phyloP scores from a whole-genome alignment of 2,113 vertebrate genomes.

The Sardina pilchardus region DNA sequence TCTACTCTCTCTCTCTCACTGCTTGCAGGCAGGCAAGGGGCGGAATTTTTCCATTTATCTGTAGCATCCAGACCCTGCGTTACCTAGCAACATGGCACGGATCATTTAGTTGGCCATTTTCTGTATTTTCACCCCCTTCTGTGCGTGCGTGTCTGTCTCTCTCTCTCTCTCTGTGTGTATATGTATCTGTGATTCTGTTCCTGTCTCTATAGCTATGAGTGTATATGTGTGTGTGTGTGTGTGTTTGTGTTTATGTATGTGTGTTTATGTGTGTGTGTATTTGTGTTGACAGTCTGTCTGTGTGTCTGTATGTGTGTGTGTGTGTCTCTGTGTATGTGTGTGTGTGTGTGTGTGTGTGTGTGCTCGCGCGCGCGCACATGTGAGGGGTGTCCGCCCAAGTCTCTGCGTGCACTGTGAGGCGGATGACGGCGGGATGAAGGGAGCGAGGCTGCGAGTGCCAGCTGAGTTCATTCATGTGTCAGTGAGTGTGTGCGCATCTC shows the following conservation, averaged over 20 bases:
- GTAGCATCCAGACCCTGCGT: slow-evolving; percentile 69
- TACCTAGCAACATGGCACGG: slow-evolving; percentile 75
- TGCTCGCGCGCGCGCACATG: not conserved
- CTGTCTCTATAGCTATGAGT: not conserved
- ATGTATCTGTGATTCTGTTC: slow-evolving; percentile 8
- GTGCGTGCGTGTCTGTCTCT: slow-evolving; percentile 32
- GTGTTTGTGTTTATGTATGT: not conserved
- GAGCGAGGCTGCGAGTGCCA: not conserved
- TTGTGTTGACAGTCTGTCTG: not conserved
- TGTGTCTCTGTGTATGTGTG: not conserved
- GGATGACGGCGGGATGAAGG: not conserved
- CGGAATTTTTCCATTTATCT: slow-evolving; percentile 71
- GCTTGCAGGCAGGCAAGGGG: slow-evolving; percentile 54
- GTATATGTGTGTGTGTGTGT: not conserved
- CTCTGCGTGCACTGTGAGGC: not conserved
- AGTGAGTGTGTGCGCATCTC: slow-evolving; percentile 16
- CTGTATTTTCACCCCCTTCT: slow-evolving; percentile 47
- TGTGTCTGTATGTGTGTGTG: not conserved
- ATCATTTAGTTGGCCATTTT: slow-evolving; percentile 68
- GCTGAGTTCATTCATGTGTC: slow-evolving; percentile 46
- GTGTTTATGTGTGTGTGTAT: not conserved
- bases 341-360: not conserved
- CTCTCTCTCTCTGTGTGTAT: slow-evolving; percentile 23
- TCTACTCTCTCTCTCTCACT: slow-evolving; percentile 21
- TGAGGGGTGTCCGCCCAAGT: not conserved